Evolutionary conservation across 2,797 vertebrate genomes (phyloP), one percentile per base, ranked within the genome.

Genomic region (Pipistrellus pipistrellus): DNA sequence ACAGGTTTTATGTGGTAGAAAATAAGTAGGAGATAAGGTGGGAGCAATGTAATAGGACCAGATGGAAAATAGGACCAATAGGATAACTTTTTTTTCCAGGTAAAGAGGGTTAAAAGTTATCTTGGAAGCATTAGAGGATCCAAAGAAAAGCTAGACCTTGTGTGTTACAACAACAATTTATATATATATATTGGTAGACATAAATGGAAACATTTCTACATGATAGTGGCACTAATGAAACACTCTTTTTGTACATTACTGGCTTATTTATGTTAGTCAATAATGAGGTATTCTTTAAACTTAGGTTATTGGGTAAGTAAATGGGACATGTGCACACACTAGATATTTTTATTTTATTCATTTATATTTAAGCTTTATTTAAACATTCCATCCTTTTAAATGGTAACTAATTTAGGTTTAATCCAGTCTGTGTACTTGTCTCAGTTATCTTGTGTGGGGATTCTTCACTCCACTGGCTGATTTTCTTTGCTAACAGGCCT

Each of bases 401-500:
- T 94, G 80, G n/a, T 83, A 95, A 95, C 73, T 68, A 32, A 55
- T 59, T 96, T 62, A 86, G 23, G 38, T 68, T 96, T 96, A 97
- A 97, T 68, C 82, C 55, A 84, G 62, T 38, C 77, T 77, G 94
- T 88, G 87, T 9, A 82, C 76, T 27, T 85, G 81, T 95, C 97
- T 96, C 95, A 96, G 32, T 94, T 96, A 81, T 94, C 78, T 85
- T 0, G 0, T 95, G 91, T 96, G 8, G 17, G 51, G 84, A 93
- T 95, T 95, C 68, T 95, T 85, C 77, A 95, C 46, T 96, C 55
- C 91, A 32, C 66, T 96, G 92, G 62, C 83, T 97, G 87, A 92
- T 93, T 97, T 97, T 96, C 96, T 97, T 96, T 95, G 85, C 62
- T 97, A 96, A 96, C 96, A 98, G 92, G 59, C 89, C 97, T 98